A percentile compares a stretch with the other conserved stretches of the same genome.
These are phyloP conservation scores for Zapornia atra DNA, from an alignment of 2,113 vertebrate species.

Conservation along the genomic window DNA sequence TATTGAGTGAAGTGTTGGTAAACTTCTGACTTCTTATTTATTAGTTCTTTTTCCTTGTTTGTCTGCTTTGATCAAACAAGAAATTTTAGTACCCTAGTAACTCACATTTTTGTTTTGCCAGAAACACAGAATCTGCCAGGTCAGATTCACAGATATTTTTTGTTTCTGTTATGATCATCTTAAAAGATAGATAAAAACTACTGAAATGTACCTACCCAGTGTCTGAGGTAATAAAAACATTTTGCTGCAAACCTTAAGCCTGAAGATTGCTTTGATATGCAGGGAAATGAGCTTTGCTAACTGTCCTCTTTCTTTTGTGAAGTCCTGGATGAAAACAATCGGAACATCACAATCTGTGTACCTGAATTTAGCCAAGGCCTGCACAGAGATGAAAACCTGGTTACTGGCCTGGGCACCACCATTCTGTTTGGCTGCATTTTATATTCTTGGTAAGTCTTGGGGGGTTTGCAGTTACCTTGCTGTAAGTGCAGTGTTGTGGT, in stretches of 20 bases:
- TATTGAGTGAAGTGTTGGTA: not conserved
- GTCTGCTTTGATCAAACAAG: not conserved
- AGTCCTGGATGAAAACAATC: slow-evolving; percentile 77
- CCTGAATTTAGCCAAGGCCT: slow-evolving; percentile 84
- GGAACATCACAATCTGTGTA: slow-evolving; percentile 87
- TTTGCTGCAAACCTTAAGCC: not conserved
- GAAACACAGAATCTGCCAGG: not conserved
- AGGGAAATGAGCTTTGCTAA: not conserved
- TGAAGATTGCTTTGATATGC: not conserved
- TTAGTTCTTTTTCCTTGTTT: not conserved
- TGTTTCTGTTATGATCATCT: not conserved
- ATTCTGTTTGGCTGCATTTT: slow-evolving; percentile 90
- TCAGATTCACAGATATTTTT: not conserved
- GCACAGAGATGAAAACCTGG: slow-evolving; percentile 86
- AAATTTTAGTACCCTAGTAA: not conserved
- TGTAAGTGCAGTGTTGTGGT: not conserved
- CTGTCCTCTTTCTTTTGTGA: not conserved
- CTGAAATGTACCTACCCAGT: not conserved
- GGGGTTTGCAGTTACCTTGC: not conserved
- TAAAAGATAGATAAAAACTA: not conserved
- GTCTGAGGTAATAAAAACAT: not conserved
- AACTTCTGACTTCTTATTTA: not conserved
- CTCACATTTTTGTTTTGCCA: not conserved
- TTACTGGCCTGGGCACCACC: slow-evolving; percentile 83
- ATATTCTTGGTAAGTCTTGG: slow-evolving; percentile 89